These are phyloP conservation scores for Bambusicola thoracicus DNA, from an alignment of 2,113 vertebrate species.

Conservation along the genomic window DNA sequence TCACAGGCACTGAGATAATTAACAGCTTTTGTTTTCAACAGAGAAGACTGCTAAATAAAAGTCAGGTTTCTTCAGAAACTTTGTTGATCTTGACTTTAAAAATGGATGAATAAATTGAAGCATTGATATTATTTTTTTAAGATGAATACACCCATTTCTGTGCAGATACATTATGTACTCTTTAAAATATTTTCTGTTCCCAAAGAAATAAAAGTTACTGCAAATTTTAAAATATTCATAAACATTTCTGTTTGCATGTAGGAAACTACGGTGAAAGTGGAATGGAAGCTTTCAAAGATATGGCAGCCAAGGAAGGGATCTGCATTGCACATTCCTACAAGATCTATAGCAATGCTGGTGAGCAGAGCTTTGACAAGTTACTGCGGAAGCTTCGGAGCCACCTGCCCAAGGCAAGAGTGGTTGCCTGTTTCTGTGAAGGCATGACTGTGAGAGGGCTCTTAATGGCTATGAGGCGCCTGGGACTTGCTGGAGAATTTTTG, in stretches of 20 bases:
- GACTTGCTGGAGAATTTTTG: slow-evolving; percentile 91
- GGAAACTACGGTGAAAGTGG: slow-evolving; percentile 99
- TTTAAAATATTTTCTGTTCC: neutral
- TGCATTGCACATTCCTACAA: slow-evolving; percentile 99
- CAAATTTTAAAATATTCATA: neutral
- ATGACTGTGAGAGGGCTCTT: slow-evolving; percentile 97
- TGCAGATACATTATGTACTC: neutral
- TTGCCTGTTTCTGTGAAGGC: slow-evolving; percentile 98
- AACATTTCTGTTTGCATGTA: slow-evolving; percentile 61
- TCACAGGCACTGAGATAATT: neutral
- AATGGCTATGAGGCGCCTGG: slow-evolving; percentile 95
- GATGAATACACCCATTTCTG: neutral
- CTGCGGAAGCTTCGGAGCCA: slow-evolving; percentile 89
- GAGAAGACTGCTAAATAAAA: neutral
- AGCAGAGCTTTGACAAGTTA: slow-evolving; percentile 94
- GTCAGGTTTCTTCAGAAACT: neutral
- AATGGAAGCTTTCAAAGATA: slow-evolving; percentile 99
- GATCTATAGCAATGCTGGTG: slow-evolving; percentile 98
- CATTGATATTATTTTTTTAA: neutral
- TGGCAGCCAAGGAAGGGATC: slow-evolving; percentile 96
- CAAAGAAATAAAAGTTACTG: neutral
- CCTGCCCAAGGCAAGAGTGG: slow-evolving; percentile 94
- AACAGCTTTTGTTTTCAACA: neutral
- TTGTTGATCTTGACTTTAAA: neutral
- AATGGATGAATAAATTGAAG: neutral